Conservation (phyloP, 2,113 vertebrate species). For the Barnardius zonarius region DNA sequence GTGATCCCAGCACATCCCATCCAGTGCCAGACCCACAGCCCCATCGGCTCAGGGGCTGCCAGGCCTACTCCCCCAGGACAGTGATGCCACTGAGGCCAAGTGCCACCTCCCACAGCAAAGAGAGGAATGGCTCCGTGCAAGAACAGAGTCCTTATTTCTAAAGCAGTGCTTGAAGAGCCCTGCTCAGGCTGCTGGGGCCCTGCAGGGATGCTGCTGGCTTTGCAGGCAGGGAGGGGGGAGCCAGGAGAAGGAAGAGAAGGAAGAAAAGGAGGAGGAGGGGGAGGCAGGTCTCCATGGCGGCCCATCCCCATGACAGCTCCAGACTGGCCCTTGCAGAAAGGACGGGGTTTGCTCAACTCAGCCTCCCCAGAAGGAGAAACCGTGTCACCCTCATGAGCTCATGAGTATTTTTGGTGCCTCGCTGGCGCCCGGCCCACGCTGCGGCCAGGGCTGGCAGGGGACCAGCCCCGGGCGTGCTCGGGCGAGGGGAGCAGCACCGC, state of each 20-base stretch:
- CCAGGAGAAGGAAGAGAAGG: neutral
- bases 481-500: fast-evolving
- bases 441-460: neutral
- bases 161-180: neutral
- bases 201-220: neutral
- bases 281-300: neutral
- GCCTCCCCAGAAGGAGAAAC: neutral
- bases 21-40: fast-evolving
- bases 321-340: neutral
- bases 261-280: neutral
- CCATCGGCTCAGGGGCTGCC: neutral
- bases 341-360: neutral
- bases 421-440: neutral
- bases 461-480: neutral
- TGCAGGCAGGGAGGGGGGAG: neutral
- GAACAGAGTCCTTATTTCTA: neutral
- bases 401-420: conserved; percentile 32
- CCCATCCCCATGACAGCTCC: fast-evolving
- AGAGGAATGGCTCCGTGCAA: neutral
- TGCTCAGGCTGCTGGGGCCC: neutral
- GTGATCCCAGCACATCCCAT: neutral
- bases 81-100: fast-evolving
- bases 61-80: neutral
- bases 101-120: neutral
- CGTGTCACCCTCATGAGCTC: conserved; percentile 20